Evolutionary conservation across 2,797 vertebrate genomes (phyloP).

Genomic region (Cheirogaleus major): DNA sequence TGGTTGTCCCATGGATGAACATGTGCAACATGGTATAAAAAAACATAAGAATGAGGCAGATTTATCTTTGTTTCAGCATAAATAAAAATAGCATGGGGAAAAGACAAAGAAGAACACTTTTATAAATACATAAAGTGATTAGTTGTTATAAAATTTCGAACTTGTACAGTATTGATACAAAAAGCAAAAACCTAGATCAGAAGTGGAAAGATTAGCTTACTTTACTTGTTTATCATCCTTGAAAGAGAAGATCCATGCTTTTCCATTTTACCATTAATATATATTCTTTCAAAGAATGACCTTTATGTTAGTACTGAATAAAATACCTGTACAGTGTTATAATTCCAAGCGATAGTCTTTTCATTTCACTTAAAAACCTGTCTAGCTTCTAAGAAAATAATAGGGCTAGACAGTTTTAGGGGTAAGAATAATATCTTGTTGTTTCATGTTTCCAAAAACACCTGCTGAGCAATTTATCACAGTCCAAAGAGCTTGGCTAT

Average conservation of each 20-base stretch:
- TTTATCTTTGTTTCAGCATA: background rate
- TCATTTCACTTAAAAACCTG: slow-evolving; percentile 57
- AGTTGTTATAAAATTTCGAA: background rate
- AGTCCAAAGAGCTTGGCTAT: slow-evolving; percentile 62
- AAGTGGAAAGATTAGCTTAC: background rate
- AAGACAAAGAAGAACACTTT: background rate
- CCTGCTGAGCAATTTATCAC: slow-evolving; percentile 73
- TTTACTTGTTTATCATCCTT: background rate
- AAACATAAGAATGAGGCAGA: background rate
- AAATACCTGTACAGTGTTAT: background rate
- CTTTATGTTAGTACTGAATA: background rate
- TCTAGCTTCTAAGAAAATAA: slow-evolving; percentile 74
- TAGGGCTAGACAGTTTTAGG: slow-evolving; percentile 60
- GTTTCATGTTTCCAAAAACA: slow-evolving; percentile 58
- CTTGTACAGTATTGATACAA: background rate
- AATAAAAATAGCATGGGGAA: background rate
- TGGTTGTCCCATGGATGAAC: background rate
- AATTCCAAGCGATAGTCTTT: background rate
- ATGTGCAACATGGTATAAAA: background rate
- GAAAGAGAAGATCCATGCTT: background rate
- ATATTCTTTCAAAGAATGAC: background rate
- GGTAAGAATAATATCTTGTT: slow-evolving; percentile 76
- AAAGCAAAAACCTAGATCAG: background rate
- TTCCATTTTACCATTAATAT: background rate
- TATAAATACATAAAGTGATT: background rate